phyloP scores from a whole-genome alignment of 1,140 invertebrate species.

The Glossosoma conforme region DNA sequence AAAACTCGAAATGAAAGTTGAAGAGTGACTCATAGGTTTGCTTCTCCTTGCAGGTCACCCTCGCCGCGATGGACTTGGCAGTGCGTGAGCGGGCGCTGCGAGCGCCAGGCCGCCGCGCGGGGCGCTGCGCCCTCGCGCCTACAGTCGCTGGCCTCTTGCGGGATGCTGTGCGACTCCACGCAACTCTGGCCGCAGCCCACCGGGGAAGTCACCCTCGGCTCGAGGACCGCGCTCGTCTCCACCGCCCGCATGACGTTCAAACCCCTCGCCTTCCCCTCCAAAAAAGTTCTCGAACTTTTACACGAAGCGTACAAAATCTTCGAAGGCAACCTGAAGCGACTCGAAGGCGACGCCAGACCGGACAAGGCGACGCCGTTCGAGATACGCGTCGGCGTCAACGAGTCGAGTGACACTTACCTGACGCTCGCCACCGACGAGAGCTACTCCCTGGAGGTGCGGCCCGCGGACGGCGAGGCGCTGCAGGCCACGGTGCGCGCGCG shows the following conservation, averaged over 20 bases:
- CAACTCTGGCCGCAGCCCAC: slow-evolving; percentile 54
- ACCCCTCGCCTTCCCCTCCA: slow-evolving; percentile 36
- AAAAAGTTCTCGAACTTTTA: slow-evolving; percentile 40
- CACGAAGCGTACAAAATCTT: slow-evolving; percentile 32
- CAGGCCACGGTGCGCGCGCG: slow-evolving; percentile 60
- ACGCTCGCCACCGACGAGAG: slow-evolving; percentile 68
- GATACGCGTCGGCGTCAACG: slow-evolving; percentile 51
- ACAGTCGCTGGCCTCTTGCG: slow-evolving; percentile 49
- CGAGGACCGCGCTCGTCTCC: slow-evolving; percentile 41
- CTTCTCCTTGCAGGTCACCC: slow-evolving; percentile 16
- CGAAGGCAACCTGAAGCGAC: slow-evolving; percentile 14
- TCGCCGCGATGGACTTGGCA: slow-evolving; percentile 43
- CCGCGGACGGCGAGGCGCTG: slow-evolving; percentile 47
- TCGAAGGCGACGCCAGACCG: slow-evolving; percentile 30
- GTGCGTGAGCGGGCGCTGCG: slow-evolving; percentile 36
- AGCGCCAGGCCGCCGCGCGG: slow-evolving; percentile 32
- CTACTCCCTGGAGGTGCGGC: slow-evolving; percentile 59
- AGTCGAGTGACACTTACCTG: slow-evolving; percentile 50
- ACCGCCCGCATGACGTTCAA: slow-evolving; percentile 44
- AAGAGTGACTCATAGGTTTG: no score
- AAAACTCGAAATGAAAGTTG: no score
- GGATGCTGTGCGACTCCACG: slow-evolving; percentile 48
- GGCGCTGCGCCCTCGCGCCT: slow-evolving; percentile 25
- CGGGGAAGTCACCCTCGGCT: slow-evolving; percentile 45
- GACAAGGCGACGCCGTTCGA: slow-evolving; percentile 38